Evolutionary conservation across 1,140 invertebrate genomes (phyloP).

Genomic region (Bicyclus anynana): DNA sequence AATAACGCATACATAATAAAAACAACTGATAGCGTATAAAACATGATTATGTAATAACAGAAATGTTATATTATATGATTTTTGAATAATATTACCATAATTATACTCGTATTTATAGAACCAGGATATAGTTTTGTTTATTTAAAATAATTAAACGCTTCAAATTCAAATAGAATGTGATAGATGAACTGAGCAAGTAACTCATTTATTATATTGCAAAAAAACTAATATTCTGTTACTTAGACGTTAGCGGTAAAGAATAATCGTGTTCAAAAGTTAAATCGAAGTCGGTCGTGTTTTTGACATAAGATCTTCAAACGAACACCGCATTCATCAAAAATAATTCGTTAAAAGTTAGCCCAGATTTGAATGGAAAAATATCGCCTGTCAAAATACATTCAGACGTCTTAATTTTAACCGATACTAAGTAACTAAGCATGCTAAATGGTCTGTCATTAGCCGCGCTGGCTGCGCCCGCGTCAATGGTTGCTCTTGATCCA

Average conservation of each 20-base stretch:
- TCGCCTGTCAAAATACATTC: constrained; percentile 38
- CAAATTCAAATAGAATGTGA: background rate
- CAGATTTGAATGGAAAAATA: constrained; percentile 31
- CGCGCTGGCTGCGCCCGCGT: constrained; percentile 10
- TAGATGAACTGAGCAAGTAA: background rate
- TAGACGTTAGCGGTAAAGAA: background rate
- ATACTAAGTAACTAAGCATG: constrained; percentile 35
- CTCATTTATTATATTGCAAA: background rate
- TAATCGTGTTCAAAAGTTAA: too few relatives aligned
- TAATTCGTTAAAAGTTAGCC: constrained; percentile 11
- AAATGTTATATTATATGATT: background rate
- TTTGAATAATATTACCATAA: too few relatives aligned
- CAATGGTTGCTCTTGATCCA: constrained; percentile 30
- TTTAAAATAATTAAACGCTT: background rate
- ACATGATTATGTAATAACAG: background rate
- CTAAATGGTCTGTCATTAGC: constrained; percentile 41
- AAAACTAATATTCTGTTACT: background rate
- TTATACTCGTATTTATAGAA: background rate
- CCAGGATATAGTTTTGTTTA: background rate
- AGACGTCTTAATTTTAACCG: constrained; percentile 42
- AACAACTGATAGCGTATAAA: background rate
- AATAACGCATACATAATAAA: background rate
- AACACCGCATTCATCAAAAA: background rate
- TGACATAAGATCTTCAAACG: background rate
- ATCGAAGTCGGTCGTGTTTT: too few relatives aligned